Evolutionary conservation across 1,140 invertebrate species (phyloP).

Genomic region (Caenorhabditis inopinata): DNA sequence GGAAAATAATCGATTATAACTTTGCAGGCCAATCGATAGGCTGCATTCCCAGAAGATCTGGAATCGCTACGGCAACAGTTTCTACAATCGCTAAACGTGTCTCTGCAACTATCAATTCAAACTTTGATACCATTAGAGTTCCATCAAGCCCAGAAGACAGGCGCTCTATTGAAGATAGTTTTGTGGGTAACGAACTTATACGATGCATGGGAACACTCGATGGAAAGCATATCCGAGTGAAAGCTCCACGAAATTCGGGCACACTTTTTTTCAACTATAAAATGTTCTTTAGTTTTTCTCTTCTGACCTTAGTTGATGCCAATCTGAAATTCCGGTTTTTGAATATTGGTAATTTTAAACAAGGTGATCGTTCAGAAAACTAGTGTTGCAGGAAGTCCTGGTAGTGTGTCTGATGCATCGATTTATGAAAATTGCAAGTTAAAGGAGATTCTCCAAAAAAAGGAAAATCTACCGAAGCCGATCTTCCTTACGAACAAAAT

Average conservation of each 20-base stretch:
- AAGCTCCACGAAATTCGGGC: background rate
- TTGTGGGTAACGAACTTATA: background rate
- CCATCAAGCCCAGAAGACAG: background rate
- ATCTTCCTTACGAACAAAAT: no score
- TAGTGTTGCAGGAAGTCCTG: no score
- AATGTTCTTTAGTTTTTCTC: background rate
- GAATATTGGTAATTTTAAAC: no score
- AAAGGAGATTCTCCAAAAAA: no score
- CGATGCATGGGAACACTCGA: background rate
- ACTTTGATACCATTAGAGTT: background rate
- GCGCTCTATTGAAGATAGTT: background rate
- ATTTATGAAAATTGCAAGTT: no score
- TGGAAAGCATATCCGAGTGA: conserved; percentile 3
- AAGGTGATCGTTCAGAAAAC: no score
- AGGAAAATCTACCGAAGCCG: no score
- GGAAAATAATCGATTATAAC: no score
- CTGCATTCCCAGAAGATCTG: background rate
- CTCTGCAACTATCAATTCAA: background rate
- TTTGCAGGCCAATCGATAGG: no score
- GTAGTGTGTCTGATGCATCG: no score
- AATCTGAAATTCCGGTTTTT: no score
- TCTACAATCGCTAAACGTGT: background rate
- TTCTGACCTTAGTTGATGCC: background rate
- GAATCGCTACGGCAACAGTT: background rate
- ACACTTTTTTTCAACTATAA: background rate